Conservation (phyloP, 1,140 invertebrate species). For the Nixonia krombeini region DNA sequence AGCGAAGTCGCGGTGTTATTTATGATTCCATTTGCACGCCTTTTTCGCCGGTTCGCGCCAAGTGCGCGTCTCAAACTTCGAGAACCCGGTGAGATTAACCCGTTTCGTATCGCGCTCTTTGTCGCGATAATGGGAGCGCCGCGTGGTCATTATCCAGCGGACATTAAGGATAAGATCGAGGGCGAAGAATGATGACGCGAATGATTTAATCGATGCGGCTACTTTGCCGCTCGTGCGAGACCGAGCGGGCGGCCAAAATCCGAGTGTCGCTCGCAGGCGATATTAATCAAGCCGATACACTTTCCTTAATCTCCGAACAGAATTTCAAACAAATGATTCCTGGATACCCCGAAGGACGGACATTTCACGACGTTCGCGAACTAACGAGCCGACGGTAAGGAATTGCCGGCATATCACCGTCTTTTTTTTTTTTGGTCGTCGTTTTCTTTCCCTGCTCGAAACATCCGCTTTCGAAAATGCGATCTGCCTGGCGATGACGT, state of each 20-base stretch:
- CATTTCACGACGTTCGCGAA: no score
- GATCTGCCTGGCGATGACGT: no score
- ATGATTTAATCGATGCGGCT: slow-evolving; percentile 27
- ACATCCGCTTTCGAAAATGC: no score
- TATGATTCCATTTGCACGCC: no score
- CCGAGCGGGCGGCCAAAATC: slow-evolving; percentile 10
- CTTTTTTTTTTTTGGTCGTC: no score
- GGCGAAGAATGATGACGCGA: slow-evolving; percentile 14
- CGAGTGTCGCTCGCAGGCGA: slow-evolving; percentile 15
- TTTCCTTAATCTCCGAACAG: slow-evolving; percentile 17
- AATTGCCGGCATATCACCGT: no score
- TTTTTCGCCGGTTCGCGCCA: no score
- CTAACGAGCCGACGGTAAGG: no score
- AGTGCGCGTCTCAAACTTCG: background rate
- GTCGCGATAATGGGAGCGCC: slow-evolving; percentile 8
- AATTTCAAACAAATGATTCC: slow-evolving; percentile 13
- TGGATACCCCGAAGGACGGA: no score
- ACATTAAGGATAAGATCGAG: slow-evolving; percentile 30
- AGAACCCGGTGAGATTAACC: slow-evolving; percentile 16
- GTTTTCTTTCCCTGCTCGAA: no score
- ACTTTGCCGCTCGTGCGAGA: slow-evolving; percentile 3
- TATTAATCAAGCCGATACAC: slow-evolving; percentile 24
- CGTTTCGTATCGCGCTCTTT: slow-evolving; percentile 8
- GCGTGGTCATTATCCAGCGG: slow-evolving; percentile 15
- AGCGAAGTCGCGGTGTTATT: no score